Evolutionary conservation across 64 coral and sea anemone species (phyloP), one percentile per base, ranked within the genome.

Genomic region (Exaiptasia diaphana): DNA sequence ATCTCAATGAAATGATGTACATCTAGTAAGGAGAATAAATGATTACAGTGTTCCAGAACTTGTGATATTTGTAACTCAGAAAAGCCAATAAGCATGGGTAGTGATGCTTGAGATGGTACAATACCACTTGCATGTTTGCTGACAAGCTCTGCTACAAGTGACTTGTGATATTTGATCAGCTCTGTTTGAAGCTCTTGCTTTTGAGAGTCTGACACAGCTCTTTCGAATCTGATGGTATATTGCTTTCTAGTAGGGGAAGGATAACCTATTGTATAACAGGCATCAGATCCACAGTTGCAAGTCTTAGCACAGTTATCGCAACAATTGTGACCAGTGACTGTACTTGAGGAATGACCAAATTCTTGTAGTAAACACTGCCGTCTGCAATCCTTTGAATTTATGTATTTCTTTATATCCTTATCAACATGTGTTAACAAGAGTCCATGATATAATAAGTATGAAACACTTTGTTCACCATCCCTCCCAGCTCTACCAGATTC

Each of bases 51-150:
- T 0, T 54, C 35, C 1, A 93, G 8, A 27, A 93, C 76, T 58
- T 93, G 82, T 15, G 45, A 63, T 50, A 93, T 82, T 64, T 86
- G 83, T 5, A 68, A 44, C 20, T 81, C 42, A 3, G 90, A 93
- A 55, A 93, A 93, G 24, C 81, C 65, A 6, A 91, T n/a, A 32
- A 91, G 37, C 14, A 80, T n/a, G 34, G 56, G 39, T 4, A 72
- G 26, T 7, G 69, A 48, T 4, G 61, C 71, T 46, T 78, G 40
- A 25, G 39, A 49, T 50, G 80, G 80, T 0, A 81, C 14, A 21
- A 64, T 27, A 22, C 53, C 74, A 68, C 42, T 42, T 22, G 34
- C 18, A 76, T 46, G 20, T 32, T 57, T 81, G 13, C 9, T 43
- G 3, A 91, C 20, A 17, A 85, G n/a, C 11, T 91, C 48, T 32